Evolutionary conservation across 2,797 vertebrate species (phyloP), one percentile per base, ranked within the genome.

Genomic region (Microcaecilia unicolor): DNA sequence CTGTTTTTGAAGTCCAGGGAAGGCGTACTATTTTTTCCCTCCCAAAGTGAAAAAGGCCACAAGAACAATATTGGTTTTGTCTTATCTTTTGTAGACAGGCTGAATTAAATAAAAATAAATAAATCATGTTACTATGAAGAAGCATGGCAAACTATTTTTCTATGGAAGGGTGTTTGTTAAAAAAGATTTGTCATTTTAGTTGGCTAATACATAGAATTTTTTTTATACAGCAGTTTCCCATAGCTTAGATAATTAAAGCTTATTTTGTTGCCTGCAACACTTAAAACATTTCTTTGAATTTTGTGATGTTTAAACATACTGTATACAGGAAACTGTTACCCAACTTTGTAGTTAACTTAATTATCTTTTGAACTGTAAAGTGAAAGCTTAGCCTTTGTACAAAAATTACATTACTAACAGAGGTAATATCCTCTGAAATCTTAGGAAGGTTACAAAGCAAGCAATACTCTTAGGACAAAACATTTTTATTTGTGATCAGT

Each of bases 401-500:
- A 36, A 66, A 60, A 59, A n/a, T n/a, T n/a, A n/a, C n/a, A n/a
- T n/a, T n/a, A 48, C 62, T 60, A 67, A 57, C 61, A 74, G 70
- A 70, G 62, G 34, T 67, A 42, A 41, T 67, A 61, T 56, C 59
- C 52, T 72, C n/a, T n/a, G n/a, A n/a, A n/a, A n/a, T n/a, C n/a
- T n/a, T n/a, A n/a, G n/a, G n/a, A n/a, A 10, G 65, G 63, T 72
- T 73, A 85, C 70, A 88, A 85, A 89, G 75, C 81, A 92, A 83
- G 81, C 85, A 78, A 62, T 60, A 73, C 76, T 84, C 74, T 77
- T 80, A 85, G 74, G 81, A 90, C 82, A 91, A 87, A 83, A 83
- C 79, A 80, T 79, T 97, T 83, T 94, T 83, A 88, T 91, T 88
- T 84, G 75, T 86, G 79, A 89, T 85, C 85, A 90, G 71, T 83